Base-by-base conservation (phyloP, 2,888 invertebrate genomes). In the Synergus itoensis region DNA sequence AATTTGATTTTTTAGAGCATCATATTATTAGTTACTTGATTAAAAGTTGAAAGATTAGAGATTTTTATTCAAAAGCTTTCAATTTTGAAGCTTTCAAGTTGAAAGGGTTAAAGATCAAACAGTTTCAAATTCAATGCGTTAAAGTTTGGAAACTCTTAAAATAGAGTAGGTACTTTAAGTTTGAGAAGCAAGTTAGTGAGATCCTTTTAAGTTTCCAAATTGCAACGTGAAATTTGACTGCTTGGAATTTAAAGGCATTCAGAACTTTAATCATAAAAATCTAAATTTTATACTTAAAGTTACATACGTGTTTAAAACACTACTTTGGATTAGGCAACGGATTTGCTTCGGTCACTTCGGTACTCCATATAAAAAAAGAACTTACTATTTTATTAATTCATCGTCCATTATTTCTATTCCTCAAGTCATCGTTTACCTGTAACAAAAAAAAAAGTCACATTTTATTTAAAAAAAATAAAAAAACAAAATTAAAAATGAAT, bases 351-450 rank as follows among this genome's bases (percentile, higher is more conserved):
- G 36, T 73, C n/a, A 12, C 73, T 73, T 73, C 36, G 53, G 36
- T 73, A 73, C 73, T 53, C 36, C 53, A 73, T 16, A 53, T 5
- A 1, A 4, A 48, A 73, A 28, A 28, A 4, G 12, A 5, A 60
- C 60, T 60, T 60, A 60, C 11, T 21, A 14, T 12, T 21, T 28
- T 11, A 9, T 14, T 28, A 0, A 21, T 21, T 60, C 14, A 53
- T 60, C 21, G 21, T 81, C 84, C 79, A 41, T 65, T 63, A 48
- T 65, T 36, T 67, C 28, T 48, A 48, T 16, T 8, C 36, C 14
- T 40, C n/a, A 14, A n/a, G 62, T n/a, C 21, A 28, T 80, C 12
- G 18, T 79, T 81, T 85, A 86, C 86, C 86, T 86, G 82, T 36
- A 87, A 85, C 64, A 80, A 64, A 78, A 85, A 18, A 65, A 77